Conservation (phyloP, 2,113 vertebrate genomes). For the Hippocampus guttulatus region DNA sequence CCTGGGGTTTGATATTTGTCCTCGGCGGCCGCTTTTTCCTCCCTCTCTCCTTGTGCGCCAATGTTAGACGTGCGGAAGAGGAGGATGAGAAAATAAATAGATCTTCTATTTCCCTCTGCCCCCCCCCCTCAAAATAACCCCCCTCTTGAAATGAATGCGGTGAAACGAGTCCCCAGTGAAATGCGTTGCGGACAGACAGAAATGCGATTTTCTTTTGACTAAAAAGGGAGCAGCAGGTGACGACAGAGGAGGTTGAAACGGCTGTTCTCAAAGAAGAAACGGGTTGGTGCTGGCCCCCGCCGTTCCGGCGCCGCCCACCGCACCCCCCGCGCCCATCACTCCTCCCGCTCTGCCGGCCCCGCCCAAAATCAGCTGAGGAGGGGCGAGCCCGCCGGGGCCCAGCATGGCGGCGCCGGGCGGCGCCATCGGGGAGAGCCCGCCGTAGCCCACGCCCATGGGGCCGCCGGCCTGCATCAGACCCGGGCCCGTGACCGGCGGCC, state of each 20-base stretch:
- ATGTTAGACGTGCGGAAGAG: constrained; percentile 17
- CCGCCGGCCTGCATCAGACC: constrained; percentile 74
- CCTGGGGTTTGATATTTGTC: constrained; percentile 68
- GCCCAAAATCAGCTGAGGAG: constrained; percentile 82
- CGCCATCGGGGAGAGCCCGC: constrained; percentile 74
- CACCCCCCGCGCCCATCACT: constrained; percentile 67
- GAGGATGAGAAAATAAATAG: constrained; percentile 71
- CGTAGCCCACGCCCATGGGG: constrained; percentile 78
- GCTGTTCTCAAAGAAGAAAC: constrained; percentile 76
- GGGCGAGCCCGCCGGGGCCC: constrained; percentile 53
- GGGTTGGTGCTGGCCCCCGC: constrained; percentile 77
- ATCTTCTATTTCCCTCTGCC: constrained; percentile 48
- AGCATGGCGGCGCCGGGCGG: constrained; percentile 60
- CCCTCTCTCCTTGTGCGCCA: not conserved
- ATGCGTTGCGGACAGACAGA: constrained; percentile 49
- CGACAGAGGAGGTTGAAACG: constrained; percentile 46
- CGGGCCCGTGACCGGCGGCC: constrained; percentile 68
- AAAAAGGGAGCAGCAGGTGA: constrained; percentile 52
- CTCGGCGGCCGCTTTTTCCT: not conserved
- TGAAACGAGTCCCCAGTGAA: constrained; percentile 51
- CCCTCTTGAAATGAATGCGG: constrained; percentile 57
- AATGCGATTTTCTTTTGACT: constrained; percentile 63
- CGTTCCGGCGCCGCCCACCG: constrained; percentile 66
- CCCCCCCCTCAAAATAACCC: constrained; percentile 1
- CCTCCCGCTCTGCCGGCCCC: constrained; percentile 63